Base-by-base conservation (phyloP, 2,797 vertebrate genomes). In the Catostomus latipinnis region DNA sequence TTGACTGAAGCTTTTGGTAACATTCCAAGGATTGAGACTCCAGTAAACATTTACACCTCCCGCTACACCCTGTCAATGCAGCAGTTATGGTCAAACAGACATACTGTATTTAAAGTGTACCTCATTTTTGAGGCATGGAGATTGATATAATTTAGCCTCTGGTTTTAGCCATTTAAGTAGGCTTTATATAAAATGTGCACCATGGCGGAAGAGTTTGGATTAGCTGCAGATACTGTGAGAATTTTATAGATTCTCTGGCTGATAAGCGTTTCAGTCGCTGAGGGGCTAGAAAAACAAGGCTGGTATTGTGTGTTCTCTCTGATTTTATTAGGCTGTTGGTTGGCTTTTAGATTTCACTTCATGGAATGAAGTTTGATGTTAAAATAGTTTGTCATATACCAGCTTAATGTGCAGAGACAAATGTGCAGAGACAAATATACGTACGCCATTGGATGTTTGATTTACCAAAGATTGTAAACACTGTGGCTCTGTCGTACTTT, bases 171-270 rank as follows among this genome's bases (percentile, higher is more conserved):
- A 14, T 75, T 84, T 87, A 34, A 91, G 90, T 88, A 85, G 86
- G 71, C 78, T 90, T 85, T 81, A 81, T 90, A 84, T 91, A 85
- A 91, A 91, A 90, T 86, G 88, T 92, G 89, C 83, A 84, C 85
- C 76, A 77, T 83, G 85, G 86, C 87, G 71, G 72, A 83, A 84
- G 54, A 88, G 88, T 90, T 92, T 80, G 54, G 14, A 76, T 79
- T 66, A 79, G 74, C 34, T 34, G 34, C 84, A 70, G 71, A 86
- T 89, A 80, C 85, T 76, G 85, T 84, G 75, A 57, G 76, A 90
- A 78, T 90, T 89, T 87, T 87, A 84, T 73, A 61, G 50, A 83
- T 67, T 81, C 71, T 85, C 72, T 82, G 84, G 73, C 81, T 12
- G 50, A 45, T 49, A 82, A 88, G 83, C 67, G 56, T 43, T 84